These are phyloP conservation scores for Scaptomyza tumidula DNA, from an alignment of 2,888 invertebrate genomes.

Conservation along the genomic window DNA sequence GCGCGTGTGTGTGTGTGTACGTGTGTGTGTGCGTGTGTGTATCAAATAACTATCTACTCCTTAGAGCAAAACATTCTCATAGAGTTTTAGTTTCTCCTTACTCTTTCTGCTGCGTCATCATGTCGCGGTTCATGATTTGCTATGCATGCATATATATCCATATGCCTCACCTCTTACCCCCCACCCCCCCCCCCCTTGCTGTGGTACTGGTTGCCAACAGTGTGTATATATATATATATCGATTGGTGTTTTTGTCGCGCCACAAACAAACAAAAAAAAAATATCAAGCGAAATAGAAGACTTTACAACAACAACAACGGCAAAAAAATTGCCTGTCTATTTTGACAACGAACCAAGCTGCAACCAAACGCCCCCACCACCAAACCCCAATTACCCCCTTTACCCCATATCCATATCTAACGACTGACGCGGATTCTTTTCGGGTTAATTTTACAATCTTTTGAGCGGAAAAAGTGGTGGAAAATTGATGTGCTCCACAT, in stretches of 20 bases:
- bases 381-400: not conserved
- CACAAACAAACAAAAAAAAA: constrained; percentile 27
- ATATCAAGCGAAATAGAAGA: constrained; percentile 8
- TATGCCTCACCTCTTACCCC: not conserved
- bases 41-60: no score
- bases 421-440: not conserved
- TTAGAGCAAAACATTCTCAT: no score
- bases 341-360: constrained; percentile 31
- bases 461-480: constrained; percentile 12
- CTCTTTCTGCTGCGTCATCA: constrained; percentile 12
- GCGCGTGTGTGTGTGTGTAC: no score
- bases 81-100: not conserved
- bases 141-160: constrained; percentile 15
- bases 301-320: constrained; percentile 2
- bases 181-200: no score
- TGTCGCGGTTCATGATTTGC: constrained; percentile 1
- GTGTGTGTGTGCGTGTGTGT: no score
- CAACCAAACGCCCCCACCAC: not conserved
- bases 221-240: constrained; percentile 72
- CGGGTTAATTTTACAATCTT: constrained; percentile 32
- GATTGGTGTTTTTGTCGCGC: constrained; percentile 61
- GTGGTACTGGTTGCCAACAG: no score
- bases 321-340: constrained; percentile 30
- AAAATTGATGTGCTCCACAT: constrained; percentile 23
- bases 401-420: not conserved